Evolutionary conservation across 1,140 invertebrate species (phyloP).

Genomic region (Drosophila pandora): DNA sequence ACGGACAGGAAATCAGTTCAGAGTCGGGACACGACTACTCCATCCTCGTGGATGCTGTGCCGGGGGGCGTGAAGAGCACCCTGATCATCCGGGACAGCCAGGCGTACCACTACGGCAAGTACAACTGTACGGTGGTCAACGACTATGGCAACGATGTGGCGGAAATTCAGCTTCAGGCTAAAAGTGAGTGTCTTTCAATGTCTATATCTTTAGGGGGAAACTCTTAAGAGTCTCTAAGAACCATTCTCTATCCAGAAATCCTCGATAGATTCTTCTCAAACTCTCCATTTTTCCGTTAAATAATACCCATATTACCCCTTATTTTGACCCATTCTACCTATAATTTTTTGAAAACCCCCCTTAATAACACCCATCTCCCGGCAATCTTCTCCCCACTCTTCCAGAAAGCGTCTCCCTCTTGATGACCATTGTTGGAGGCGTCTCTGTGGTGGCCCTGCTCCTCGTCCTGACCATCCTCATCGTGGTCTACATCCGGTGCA

Average conservation of each 20-base stretch:
- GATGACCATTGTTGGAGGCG: constrained; percentile 75
- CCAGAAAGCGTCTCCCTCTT: constrained; percentile 73
- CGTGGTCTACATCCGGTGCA: constrained; percentile 76
- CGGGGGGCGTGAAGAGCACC: constrained; percentile 89
- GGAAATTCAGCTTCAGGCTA: constrained; percentile 89
- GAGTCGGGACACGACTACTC: constrained; percentile 87
- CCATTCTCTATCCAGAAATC: not conserved
- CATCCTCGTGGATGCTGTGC: constrained; percentile 87
- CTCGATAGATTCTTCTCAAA: too few relatives aligned
- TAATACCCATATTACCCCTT: too few relatives aligned
- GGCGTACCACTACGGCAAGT: constrained; percentile 94
- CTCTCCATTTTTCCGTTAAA: too few relatives aligned
- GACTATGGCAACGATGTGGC: constrained; percentile 93
- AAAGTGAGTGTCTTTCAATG: constrained; percentile 89
- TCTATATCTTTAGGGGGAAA: not conserved
- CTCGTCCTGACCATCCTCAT: constrained; percentile 72
- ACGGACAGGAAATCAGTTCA: constrained; percentile 91
- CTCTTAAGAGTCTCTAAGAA: not conserved
- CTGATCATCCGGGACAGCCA: constrained; percentile 93
- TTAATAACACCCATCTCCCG: not conserved
- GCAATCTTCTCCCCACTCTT: too few relatives aligned
- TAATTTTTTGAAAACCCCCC: too few relatives aligned
- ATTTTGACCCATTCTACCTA: too few relatives aligned
- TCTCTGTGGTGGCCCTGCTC: constrained; percentile 65
- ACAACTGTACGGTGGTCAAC: constrained; percentile 97